Evolutionary conservation across 2,113 vertebrate genomes (phyloP), one percentile per base, ranked within the genome.

Genomic region (Nothobranchius kuhntae): DNA sequence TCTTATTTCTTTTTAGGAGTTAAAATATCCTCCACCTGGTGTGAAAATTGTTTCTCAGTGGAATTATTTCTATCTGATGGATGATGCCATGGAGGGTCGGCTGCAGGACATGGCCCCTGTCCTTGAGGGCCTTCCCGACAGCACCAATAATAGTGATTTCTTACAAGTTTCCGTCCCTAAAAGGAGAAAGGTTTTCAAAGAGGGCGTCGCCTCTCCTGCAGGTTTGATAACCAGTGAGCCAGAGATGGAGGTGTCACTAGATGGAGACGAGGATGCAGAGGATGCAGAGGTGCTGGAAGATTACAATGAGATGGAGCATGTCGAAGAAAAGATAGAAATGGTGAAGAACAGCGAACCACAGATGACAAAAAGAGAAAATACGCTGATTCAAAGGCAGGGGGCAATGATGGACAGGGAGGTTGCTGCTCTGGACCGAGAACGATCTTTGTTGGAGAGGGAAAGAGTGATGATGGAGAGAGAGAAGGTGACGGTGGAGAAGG

Each of bases 391-490:
- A 30, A 67, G 75, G 42, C 89, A 92, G 72, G 62, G 68, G 46
- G 76, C 80, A 0, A 78, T 72, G 40, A 64, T 92, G 65, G 87
- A 89, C 3, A 62, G 89, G 42, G 91, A 92, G 50, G 55, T 77
- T 0, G 85, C 85, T 2, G 45, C 79, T 2, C 46, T 92, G 76
- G 90, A 91, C 35, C 68, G 90, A 53, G 91, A 91, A 35, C 75
- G 87, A 46, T 90, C 86, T 1, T 65, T 79, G 5, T 77, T 91
- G 75, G 90, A 92, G 68, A 78, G 91, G 9, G 91, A 93, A 73
- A 68, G 81, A 46, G 89, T 85, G 0, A 64, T 73, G 2, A 73
- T 92, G 68, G 91, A 93, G 64, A 81, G 90, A 7, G 91, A 92
- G 75, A 71, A 73, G 55, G 87, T 77, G 1, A 70, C 58, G 17